phyloP scores from a whole-genome alignment of 2,113 vertebrate genomes.

The Marcusenius ussheri region DNA sequence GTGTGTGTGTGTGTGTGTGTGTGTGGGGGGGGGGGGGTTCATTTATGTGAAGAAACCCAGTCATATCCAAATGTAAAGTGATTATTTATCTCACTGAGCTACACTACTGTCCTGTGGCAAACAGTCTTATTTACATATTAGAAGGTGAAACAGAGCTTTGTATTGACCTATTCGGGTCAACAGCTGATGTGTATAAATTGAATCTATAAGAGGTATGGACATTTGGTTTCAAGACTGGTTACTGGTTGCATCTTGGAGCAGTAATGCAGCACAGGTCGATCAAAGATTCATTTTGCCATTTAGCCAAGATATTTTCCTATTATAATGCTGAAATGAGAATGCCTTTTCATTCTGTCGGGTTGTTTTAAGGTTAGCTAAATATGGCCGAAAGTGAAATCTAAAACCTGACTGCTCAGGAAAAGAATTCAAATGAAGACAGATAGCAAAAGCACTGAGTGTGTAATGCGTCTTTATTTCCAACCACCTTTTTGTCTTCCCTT shows the following conservation, averaged over 20 bases:
- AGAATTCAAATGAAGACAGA: slow-evolving; percentile 43
- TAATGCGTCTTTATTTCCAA: slow-evolving; percentile 13
- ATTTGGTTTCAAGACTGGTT: slow-evolving; percentile 52
- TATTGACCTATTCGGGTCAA: slow-evolving; percentile 40
- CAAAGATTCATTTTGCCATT: slow-evolving; percentile 52
- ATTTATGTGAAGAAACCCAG: slow-evolving; percentile 2
- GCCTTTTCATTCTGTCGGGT: slow-evolving; percentile 44
- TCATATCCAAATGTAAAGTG: slow-evolving; percentile 28
- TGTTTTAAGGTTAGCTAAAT: slow-evolving; percentile 45
- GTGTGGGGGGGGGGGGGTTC: not conserved
- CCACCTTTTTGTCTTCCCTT: not conserved
- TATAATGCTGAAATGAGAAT: slow-evolving; percentile 41
- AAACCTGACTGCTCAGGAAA: slow-evolving; percentile 20
- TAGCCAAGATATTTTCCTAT: slow-evolving; percentile 53
- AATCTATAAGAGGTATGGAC: slow-evolving; percentile 51
- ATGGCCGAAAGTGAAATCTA: slow-evolving; percentile 25
- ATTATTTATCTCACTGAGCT: slow-evolving; percentile 39
- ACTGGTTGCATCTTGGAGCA: slow-evolving; percentile 41
- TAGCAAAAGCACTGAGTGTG: slow-evolving; percentile 8
- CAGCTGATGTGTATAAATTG: slow-evolving; percentile 53
- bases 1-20: too few relatives aligned
- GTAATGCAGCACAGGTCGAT: slow-evolving; percentile 43
- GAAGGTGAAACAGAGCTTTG: slow-evolving; percentile 54
- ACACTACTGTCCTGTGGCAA: slow-evolving; percentile 34
- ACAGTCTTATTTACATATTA: slow-evolving; percentile 51